Percentiles rank a stretch among this genome's conserved stretches.
Conservation (phyloP, 2,113 vertebrate species). For the Motacilla tschutschensis region DNA sequence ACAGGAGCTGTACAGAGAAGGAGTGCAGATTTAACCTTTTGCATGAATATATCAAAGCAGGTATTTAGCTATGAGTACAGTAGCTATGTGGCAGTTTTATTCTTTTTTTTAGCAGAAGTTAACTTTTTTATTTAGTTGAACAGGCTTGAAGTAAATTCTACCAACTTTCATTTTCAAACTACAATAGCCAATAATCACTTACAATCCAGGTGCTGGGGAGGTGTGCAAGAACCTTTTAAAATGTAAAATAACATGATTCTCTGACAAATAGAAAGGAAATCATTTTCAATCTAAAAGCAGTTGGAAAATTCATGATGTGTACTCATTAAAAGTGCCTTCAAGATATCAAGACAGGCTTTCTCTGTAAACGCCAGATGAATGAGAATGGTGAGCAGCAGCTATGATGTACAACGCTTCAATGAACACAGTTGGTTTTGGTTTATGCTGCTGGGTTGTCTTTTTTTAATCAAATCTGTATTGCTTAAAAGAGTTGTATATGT, state of each 20-base stretch:
- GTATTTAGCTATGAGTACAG: background rate
- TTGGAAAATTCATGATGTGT: slow-evolving; percentile 45
- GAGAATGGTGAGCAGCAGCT: slow-evolving; percentile 14
- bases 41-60: background rate
- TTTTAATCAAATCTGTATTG: background rate
- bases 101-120: background rate
- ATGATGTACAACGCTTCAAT: background rate
- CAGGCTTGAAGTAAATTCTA: slow-evolving; percentile 3
- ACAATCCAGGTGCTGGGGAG: slow-evolving; percentile 7
- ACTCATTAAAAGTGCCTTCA: slow-evolving; percentile 56
- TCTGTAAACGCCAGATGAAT: slow-evolving; percentile 17
- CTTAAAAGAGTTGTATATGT: background rate
- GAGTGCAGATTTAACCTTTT: background rate
- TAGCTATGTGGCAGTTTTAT: background rate
- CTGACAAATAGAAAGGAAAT: slow-evolving; percentile 49
- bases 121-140: slow-evolving; percentile 23
- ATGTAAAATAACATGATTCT: slow-evolving; percentile 55
- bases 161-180: slow-evolving; percentile 16
- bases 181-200: slow-evolving; percentile 48
- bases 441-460: background rate
- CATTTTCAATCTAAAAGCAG: slow-evolving; percentile 25
- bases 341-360: slow-evolving; percentile 39
- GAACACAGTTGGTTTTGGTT: background rate
- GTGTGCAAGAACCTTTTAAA: slow-evolving; percentile 49
- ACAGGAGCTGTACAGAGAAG: background rate